Percentiles rank a stretch among this genome's conserved stretches.
phyloP scores from a whole-genome alignment of 2,113 vertebrate genomes.

The Mormyrus iriodes region DNA sequence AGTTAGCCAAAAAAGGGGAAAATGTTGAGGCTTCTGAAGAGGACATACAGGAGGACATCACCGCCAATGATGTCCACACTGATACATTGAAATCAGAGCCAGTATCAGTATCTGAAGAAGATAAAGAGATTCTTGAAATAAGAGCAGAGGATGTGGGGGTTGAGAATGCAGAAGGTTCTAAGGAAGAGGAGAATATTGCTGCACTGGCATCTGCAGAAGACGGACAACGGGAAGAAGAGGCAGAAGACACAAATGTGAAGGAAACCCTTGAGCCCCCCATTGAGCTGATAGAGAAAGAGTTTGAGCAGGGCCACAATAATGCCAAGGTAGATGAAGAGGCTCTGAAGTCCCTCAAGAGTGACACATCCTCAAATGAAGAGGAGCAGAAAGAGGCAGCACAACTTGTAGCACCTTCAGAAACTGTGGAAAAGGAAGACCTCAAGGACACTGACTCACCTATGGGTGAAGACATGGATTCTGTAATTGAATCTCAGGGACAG shows the following conservation, averaged over 20 bases:
- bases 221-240: background rate
- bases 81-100: background rate
- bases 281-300: background rate
- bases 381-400: conserved; percentile 10
- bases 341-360: background rate
- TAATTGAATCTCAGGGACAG: background rate
- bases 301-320: background rate
- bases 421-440: conserved; percentile 8
- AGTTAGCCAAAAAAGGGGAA: background rate
- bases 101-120: background rate
- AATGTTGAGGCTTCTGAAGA: background rate
- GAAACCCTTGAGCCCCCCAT: background rate
- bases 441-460: conserved; percentile 16
- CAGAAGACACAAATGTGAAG: background rate
- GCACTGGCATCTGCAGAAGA: background rate
- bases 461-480: conserved; percentile 13
- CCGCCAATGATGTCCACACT: background rate
- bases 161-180: conserved; percentile 14
- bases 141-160: background rate
- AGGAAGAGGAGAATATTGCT: conserved; percentile 5
- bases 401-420: background rate
- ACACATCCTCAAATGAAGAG: background rate
- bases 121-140: background rate
- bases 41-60: background rate
- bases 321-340: conserved; percentile 3